Evolutionary conservation across 2,797 vertebrate genomes (phyloP).

Genomic region (Mus caroli): DNA sequence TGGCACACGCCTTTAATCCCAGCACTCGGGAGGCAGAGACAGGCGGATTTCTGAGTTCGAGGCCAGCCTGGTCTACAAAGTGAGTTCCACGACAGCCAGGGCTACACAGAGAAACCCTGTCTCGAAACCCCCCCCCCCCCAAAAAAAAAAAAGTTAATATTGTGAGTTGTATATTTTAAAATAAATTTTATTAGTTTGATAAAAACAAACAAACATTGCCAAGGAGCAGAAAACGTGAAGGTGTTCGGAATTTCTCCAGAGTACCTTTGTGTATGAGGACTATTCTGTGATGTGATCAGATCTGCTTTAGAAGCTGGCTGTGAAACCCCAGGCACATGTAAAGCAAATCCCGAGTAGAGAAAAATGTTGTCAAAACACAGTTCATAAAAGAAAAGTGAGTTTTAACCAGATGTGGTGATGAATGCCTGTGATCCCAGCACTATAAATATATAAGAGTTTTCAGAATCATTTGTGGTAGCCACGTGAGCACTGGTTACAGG

Average conservation of each 20-base stretch:
- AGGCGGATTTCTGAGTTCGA: no score
- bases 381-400: background rate
- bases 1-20: no score
- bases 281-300: background rate
- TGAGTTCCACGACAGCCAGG: no score
- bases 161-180: no score
- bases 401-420: background rate
- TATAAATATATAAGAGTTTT: background rate
- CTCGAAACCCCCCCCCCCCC: no score
- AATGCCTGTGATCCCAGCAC: background rate
- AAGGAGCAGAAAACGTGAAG: background rate
- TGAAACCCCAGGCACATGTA: background rate
- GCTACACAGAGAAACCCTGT: no score
- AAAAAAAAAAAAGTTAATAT: no score
- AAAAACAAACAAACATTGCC: background rate
- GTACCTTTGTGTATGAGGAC: background rate
- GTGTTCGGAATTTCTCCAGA: background rate
- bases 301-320: background rate
- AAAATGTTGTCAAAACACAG: background rate
- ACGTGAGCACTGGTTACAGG: fast-evolving
- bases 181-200: no score
- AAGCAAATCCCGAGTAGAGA: background rate
- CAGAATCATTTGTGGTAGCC: background rate
- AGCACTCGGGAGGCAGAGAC: no score
- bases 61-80: no score